Evolutionary conservation across 2,113 vertebrate genomes (phyloP).

Genomic region (Apteryx mantelli): DNA sequence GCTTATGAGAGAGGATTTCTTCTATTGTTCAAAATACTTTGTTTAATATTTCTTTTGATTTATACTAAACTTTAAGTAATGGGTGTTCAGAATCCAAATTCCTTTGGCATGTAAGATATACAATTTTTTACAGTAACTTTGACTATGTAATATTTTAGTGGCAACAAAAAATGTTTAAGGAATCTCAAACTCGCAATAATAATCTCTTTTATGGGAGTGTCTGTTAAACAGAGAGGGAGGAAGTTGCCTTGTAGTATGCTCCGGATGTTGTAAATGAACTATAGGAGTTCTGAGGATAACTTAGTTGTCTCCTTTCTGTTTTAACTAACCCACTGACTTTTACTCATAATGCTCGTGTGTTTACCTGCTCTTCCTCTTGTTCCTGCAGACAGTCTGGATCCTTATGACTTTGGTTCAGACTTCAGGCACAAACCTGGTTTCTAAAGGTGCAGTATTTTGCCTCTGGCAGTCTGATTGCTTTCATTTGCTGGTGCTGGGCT

Average conservation of each 20-base stretch:
- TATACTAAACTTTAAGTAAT: not conserved
- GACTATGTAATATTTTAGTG: not conserved
- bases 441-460: not conserved
- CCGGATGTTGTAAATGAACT: not conserved
- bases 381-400: not conserved
- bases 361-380: not conserved
- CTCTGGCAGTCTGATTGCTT: not conserved
- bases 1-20: not conserved
- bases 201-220: not conserved
- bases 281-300: not conserved
- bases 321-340: not conserved
- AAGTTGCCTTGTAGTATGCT: not conserved
- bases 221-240: not conserved
- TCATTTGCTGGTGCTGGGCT: not conserved
- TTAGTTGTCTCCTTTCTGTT: not conserved
- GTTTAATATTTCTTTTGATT: not conserved
- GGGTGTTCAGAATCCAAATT: not conserved
- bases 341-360: not conserved
- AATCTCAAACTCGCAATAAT: not conserved
- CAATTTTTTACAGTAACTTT: not conserved
- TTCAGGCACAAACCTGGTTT: not conserved
- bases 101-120: not conserved
- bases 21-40: not conserved
- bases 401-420: not conserved
- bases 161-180: not conserved